These are phyloP conservation scores for Equus przewalskii DNA, from an alignment of 2,113 vertebrate genomes.

Conservation along the genomic window DNA sequence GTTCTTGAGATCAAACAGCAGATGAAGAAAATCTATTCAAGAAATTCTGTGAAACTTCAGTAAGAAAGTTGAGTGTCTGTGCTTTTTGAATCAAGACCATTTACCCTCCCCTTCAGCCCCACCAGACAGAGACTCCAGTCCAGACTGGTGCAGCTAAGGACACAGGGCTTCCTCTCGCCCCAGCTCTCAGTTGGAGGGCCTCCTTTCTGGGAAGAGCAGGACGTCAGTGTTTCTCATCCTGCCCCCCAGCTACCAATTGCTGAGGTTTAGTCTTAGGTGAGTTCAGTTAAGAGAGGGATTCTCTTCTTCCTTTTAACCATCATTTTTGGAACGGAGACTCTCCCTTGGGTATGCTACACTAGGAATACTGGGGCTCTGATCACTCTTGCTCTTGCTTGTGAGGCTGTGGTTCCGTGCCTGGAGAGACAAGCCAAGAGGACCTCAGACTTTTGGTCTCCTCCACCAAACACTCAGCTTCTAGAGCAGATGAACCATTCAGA, in stretches of 20 bases:
- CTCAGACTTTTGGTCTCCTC: background rate
- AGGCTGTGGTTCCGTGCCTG: background rate
- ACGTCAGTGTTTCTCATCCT: no score
- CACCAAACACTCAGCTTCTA: background rate
- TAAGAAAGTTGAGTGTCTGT: no score
- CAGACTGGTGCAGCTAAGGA: background rate
- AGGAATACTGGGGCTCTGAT: no score
- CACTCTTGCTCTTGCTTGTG: background rate
- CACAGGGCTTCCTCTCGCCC: background rate
- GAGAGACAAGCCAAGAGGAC: background rate
- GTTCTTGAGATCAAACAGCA: no score
- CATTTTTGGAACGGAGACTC: no score
- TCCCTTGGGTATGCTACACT: background rate
- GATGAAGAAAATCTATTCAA: no score
- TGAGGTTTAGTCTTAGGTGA: background rate
- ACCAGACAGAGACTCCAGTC: background rate
- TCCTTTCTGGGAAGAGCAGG: background rate
- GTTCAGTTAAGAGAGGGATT: background rate
- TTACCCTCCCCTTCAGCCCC: no score
- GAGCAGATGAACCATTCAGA: rapidly evolving
- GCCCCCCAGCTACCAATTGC: no score
- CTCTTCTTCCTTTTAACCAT: background rate
- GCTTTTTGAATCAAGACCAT: no score
- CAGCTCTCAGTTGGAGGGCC: background rate
- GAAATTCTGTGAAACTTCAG: no score